A percentile compares a stretch with the other conserved stretches of the same genome.
Conservation (phyloP, 2,888 invertebrate genomes). For the Dascillus cervinus region DNA sequence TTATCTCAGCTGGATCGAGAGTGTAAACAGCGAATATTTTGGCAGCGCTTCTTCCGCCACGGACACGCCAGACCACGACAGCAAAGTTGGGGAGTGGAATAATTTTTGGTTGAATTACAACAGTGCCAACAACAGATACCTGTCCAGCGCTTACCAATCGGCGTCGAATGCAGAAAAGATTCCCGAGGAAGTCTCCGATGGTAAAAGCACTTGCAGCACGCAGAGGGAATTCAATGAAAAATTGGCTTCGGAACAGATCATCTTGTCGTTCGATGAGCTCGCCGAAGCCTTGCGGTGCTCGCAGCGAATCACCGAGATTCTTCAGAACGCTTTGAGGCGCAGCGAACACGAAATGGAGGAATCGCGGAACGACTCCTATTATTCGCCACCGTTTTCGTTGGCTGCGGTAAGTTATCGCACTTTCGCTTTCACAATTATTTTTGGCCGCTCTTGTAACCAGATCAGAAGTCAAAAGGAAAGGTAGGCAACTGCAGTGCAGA, state of each 20-base stretch:
- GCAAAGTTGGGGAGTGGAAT: constrained; percentile 42
- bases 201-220: constrained; percentile 36
- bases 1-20: constrained; percentile 42
- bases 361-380: constrained; percentile 34
- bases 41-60: constrained; percentile 23
- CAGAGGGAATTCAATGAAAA: constrained; percentile 37
- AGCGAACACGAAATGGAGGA: constrained; percentile 30
- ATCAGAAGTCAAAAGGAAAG: too few relatives aligned
- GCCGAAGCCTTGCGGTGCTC: constrained; percentile 36
- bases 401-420: constrained; percentile 10
- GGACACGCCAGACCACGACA: constrained; percentile 25
- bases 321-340: constrained; percentile 36
- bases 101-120: constrained; percentile 43
- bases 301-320: constrained; percentile 37
- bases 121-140: constrained; percentile 33
- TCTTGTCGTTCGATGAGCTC: constrained; percentile 35
- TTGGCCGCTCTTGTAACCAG: too few relatives aligned
- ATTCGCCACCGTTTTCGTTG: constrained; percentile 26
- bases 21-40: constrained; percentile 37
- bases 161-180: constrained; percentile 27
- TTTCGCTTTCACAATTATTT: constrained; percentile 1
- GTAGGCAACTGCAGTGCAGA: too few relatives aligned
- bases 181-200: constrained; percentile 35
- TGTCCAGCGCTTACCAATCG: constrained; percentile 33
- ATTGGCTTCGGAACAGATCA: constrained; percentile 24